Conservation (phyloP, 2,113 vertebrate species). For the Caretta caretta region DNA sequence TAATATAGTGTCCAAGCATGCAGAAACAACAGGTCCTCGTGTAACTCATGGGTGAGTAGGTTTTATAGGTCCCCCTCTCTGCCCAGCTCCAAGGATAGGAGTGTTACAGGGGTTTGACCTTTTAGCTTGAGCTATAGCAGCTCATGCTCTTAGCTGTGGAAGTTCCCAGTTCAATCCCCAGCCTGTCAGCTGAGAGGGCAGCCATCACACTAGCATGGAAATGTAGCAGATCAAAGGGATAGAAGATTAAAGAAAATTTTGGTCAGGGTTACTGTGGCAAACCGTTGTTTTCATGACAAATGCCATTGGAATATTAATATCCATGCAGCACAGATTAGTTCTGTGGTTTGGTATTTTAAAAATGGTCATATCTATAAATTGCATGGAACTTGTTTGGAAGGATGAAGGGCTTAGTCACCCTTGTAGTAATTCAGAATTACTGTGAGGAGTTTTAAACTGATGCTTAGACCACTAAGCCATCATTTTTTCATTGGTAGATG, state of each 20-base stretch:
- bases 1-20: not conserved
- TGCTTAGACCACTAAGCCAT: not conserved
- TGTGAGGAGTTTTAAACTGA: slow-evolving; percentile 10
- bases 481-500: not conserved
- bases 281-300: not conserved
- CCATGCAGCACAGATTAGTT: not conserved
- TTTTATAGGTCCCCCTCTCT: not conserved
- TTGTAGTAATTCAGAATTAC: not conserved
- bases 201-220: not conserved
- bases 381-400: slow-evolving; percentile 23
- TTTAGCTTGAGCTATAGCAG: not conserved
- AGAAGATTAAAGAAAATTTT: not conserved
- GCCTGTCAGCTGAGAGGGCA: not conserved
- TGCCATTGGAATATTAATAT: not conserved
- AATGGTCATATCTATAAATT: not conserved
- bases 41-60: not conserved
- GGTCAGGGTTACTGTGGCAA: not conserved
- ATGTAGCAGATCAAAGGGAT: not conserved
- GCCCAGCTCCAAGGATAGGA: not conserved
- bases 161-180: not conserved
- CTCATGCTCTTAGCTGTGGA: not conserved
- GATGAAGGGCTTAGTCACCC: not conserved
- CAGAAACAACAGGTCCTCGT: not conserved
- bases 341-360: not conserved
- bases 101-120: not conserved